These are phyloP conservation scores for Amphipoea oculea DNA, from an alignment of 2,888 invertebrate species.

Conservation along the genomic window DNA sequence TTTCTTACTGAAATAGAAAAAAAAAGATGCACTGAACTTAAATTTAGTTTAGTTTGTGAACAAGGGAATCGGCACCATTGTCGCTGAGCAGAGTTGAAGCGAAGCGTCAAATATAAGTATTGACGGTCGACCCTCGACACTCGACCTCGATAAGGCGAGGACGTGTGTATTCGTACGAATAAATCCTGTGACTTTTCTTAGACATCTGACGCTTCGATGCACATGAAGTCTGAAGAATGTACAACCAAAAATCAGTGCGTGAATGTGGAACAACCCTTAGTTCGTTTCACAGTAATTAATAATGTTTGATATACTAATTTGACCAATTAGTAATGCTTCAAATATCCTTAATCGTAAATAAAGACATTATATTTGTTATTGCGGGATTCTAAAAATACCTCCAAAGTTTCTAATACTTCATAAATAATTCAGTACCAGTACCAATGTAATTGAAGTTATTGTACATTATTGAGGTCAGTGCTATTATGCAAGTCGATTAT, in stretches of 20 bases:
- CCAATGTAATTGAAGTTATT: conserved; percentile 47
- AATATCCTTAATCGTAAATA: conserved; percentile 22
- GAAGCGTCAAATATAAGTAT: not conserved
- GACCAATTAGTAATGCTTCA: not conserved
- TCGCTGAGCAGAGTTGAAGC: not conserved
- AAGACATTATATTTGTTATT: conserved; percentile 2
- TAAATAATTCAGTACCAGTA: conserved; percentile 59
- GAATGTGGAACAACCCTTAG: not conserved
- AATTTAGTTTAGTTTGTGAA: too few relatives aligned
- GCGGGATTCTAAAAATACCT: conserved; percentile 31
- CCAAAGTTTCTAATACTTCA: conserved; percentile 65
- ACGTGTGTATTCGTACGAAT: not conserved
- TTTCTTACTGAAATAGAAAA: too few relatives aligned
- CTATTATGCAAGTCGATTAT: conserved; percentile 57
- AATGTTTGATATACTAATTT: not conserved
- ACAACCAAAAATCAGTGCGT: not conserved
- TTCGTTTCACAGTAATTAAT: conserved; percentile 2
- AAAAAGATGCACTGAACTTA: too few relatives aligned
- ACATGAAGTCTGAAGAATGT: conserved; percentile 4
- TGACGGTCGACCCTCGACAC: not conserved
- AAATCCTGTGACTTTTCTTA: not conserved
- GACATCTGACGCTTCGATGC: conserved; percentile 1
- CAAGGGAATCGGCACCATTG: not conserved
- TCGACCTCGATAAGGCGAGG: not conserved
- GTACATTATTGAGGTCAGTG: conserved; percentile 64